Conservation (phyloP, 2,797 vertebrate genomes). For the Gobio occitaniae region DNA sequence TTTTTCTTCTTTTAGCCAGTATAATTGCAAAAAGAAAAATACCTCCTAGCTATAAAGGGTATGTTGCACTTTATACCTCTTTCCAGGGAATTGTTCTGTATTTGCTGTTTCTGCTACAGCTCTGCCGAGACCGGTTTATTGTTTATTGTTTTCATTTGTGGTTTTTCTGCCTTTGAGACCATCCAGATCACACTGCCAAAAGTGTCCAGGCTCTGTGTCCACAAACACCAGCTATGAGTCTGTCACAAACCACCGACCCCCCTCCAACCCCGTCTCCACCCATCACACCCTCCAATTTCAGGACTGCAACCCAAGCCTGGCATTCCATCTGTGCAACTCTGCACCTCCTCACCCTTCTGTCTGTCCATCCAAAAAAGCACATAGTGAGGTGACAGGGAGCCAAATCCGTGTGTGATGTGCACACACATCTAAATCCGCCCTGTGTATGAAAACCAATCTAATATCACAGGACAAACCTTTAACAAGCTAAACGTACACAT, state of each 20-base stretch:
- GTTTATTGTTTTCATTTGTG: conserved; percentile 46
- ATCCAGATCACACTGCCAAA: conserved; percentile 46
- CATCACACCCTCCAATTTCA: conserved; percentile 44
- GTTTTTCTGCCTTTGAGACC: conserved; percentile 32
- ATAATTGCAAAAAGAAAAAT: neutral
- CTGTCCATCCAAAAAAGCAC: conserved; percentile 39
- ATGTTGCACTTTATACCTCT: conserved; percentile 2
- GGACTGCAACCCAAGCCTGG: conserved; percentile 39
- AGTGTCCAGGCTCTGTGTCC: neutral
- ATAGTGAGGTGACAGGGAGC: conserved; percentile 33
- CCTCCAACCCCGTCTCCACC: conserved; percentile 8
- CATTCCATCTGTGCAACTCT: conserved; percentile 58
- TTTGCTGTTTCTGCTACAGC: conserved; percentile 35
- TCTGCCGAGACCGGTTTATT: conserved; percentile 31
- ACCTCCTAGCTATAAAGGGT: conserved; percentile 1
- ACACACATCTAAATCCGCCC: conserved; percentile 9
- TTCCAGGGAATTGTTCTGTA: conserved; percentile 44
- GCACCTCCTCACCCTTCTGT: conserved; percentile 17
- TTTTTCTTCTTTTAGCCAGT: neutral
- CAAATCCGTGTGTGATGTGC: neutral
- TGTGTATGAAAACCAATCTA: neutral
- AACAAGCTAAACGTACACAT: conserved; percentile 3
- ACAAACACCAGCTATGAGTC: conserved; percentile 36
- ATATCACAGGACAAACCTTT: neutral
- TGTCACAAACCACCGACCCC: conserved; percentile 40